A percentile compares a stretch with the other conserved stretches of the same genome.
Evolutionary conservation across 2,888 invertebrate species (phyloP).

Genomic region (Conomelus anceps): DNA sequence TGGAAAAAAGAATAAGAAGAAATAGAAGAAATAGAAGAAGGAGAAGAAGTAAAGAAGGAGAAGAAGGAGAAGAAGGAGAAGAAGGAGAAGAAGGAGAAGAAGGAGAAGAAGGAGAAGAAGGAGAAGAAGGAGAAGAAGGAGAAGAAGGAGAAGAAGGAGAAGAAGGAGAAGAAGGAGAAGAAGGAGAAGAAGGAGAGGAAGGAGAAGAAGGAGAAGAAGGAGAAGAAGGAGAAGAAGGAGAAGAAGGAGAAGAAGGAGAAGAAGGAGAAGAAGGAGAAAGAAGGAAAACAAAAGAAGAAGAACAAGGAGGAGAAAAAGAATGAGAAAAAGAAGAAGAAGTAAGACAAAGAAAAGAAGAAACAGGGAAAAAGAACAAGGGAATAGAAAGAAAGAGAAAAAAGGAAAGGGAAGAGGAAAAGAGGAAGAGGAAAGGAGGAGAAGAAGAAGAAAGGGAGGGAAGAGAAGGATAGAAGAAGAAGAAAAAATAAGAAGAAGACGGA

Average conservation of each 20-base stretch:
- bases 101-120: neutral
- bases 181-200: neutral
- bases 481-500: no score
- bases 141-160: neutral
- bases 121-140: neutral
- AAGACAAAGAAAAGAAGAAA: neutral
- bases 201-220: neutral
- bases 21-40: conserved; percentile 16
- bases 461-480: no score
- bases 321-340: neutral
- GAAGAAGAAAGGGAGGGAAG: no score
- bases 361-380: neutral
- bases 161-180: neutral
- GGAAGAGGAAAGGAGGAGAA: no score
- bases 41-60: conserved; percentile 15
- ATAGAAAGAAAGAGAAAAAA: neutral
- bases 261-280: neutral
- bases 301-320: neutral
- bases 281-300: neutral
- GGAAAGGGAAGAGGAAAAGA: neutral
- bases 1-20: conserved; percentile 17
- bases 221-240: neutral
- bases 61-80: neutral
- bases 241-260: neutral
- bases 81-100: neutral